phyloP scores from a whole-genome alignment of 1,140 invertebrate genomes.

The Ephestia elutella region DNA sequence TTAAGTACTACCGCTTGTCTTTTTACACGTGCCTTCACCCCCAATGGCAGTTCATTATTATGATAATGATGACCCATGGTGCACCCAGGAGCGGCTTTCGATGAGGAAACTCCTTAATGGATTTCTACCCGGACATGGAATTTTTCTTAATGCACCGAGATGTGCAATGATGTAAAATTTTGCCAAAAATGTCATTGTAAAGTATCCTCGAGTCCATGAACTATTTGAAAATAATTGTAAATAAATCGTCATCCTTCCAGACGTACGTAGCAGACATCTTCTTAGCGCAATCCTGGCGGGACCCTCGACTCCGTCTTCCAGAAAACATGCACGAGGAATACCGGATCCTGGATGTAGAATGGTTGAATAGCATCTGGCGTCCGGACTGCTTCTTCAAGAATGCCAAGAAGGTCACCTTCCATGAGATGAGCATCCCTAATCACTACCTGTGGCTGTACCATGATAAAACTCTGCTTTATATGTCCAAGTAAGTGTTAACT shows the following conservation, averaged over 20 bases:
- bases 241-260: constrained; percentile 77
- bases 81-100: no score
- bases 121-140: no score
- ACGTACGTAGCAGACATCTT: constrained; percentile 95
- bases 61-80: no score
- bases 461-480: constrained; percentile 91
- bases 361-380: constrained; percentile 92
- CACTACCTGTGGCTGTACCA: constrained; percentile 94
- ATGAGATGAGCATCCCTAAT: constrained; percentile 96
- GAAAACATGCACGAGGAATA: constrained; percentile 96
- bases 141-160: no score
- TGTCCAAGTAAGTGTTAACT: constrained; percentile 84
- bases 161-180: no score
- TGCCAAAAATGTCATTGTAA: no score
- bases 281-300: constrained; percentile 92
- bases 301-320: constrained; percentile 87
- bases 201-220: no score
- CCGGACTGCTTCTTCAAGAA: constrained; percentile 96
- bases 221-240: no score
- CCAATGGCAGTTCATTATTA: no score
- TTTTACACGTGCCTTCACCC: no score
- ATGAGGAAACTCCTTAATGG: no score
- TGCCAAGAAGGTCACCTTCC: constrained; percentile 93
- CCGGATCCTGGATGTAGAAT: constrained; percentile 90
- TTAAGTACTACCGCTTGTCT: no score